Conservation (phyloP, 2,797 vertebrate genomes). For the Poeciliopsis gracilis region DNA sequence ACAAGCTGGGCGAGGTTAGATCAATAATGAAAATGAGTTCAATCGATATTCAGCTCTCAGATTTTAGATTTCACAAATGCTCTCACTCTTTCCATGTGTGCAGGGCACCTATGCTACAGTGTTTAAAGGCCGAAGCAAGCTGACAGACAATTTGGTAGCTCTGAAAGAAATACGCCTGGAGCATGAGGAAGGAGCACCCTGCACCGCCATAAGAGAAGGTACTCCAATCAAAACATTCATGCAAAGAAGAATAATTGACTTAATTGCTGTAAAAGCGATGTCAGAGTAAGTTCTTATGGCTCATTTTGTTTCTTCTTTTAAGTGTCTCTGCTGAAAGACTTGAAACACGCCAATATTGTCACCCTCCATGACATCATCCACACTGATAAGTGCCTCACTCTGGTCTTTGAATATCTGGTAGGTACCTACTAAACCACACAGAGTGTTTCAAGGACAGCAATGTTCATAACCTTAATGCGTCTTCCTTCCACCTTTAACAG, state of each 20-base stretch:
- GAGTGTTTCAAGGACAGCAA: background rate
- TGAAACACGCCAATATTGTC: slow-evolving; percentile 87
- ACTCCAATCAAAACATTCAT: slow-evolving; percentile 18
- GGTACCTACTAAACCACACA: slow-evolving; percentile 43
- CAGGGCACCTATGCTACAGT: slow-evolving; percentile 86
- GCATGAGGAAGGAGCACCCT: slow-evolving; percentile 85
- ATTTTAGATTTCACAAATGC: background rate
- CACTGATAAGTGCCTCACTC: slow-evolving; percentile 88
- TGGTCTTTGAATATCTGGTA: slow-evolving; percentile 87
- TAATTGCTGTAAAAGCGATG: slow-evolving; percentile 5
- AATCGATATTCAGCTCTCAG: background rate
- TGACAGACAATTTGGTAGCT: slow-evolving; percentile 85
- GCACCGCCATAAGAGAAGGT: slow-evolving; percentile 86
- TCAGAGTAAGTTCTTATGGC: slow-evolving; percentile 18
- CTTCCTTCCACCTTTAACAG: slow-evolving; percentile 45
- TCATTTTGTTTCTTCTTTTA: slow-evolving; percentile 44
- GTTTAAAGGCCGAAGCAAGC: slow-evolving; percentile 84
- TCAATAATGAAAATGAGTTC: background rate
- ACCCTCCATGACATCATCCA: slow-evolving; percentile 88
- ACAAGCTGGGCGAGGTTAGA: slow-evolving; percentile 85
- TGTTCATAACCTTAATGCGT: background rate
- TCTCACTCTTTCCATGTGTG: slow-evolving; percentile 11
- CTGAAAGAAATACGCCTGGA: slow-evolving; percentile 85
- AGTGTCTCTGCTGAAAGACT: slow-evolving; percentile 87
- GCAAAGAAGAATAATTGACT: slow-evolving; percentile 1